Evolutionary conservation across 2,113 vertebrate species (phyloP).

Genomic region (Carassius auratus): DNA sequence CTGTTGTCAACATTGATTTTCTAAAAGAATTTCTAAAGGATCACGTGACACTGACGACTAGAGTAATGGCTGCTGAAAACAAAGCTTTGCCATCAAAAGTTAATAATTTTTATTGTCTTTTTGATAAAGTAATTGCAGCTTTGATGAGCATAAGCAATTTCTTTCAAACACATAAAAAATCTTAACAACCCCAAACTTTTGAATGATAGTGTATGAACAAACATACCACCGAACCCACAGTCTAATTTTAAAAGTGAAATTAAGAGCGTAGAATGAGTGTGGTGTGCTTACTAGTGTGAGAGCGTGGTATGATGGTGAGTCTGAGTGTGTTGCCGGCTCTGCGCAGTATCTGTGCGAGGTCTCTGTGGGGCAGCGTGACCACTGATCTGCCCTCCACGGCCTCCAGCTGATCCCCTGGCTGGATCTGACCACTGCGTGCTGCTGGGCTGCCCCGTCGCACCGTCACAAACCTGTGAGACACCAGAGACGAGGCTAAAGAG

Average conservation of each 20-base stretch:
- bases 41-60: too few relatives aligned
- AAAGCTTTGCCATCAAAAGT: too few relatives aligned
- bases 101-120: neutral
- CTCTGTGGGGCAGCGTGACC: slow-evolving; percentile 73
- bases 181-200: neutral
- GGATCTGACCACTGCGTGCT: slow-evolving; percentile 76
- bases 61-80: too few relatives aligned
- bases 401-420: slow-evolving; percentile 77
- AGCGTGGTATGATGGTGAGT: slow-evolving; percentile 76
- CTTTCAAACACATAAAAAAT: neutral
- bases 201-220: too few relatives aligned
- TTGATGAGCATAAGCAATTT: neutral
- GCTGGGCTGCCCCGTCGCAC: slow-evolving; percentile 78
- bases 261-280: neutral
- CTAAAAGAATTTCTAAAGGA: too few relatives aligned
- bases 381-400: slow-evolving; percentile 75
- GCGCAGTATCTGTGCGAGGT: slow-evolving; percentile 78
- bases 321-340: slow-evolving; percentile 76
- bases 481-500: slow-evolving; percentile 62
- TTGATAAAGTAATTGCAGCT: neutral
- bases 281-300: slow-evolving; percentile 28
- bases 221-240: too few relatives aligned
- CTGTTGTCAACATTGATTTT: too few relatives aligned
- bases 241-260: neutral
- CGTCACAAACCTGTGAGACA: slow-evolving; percentile 78